Evolutionary conservation across 1,140 invertebrate genomes (phyloP).

Genomic region (Eumaeus atala): DNA sequence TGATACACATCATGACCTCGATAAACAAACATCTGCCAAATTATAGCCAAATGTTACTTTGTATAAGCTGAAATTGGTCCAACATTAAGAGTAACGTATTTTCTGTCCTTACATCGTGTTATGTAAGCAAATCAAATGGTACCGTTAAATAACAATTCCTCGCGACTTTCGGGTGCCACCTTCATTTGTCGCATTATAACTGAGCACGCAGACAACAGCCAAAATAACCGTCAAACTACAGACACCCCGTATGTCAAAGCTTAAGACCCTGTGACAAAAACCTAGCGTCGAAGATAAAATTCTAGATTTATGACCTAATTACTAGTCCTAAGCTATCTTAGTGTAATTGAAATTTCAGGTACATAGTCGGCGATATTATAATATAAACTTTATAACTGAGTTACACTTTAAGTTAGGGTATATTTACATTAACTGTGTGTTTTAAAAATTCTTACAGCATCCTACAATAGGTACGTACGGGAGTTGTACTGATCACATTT

Average conservation of each 20-base stretch:
- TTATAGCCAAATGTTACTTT: slow-evolving; percentile 1
- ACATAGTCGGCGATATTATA: slow-evolving; percentile 62
- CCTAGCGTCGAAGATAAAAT: slow-evolving; percentile 65
- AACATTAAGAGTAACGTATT: neutral
- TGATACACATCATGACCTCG: neutral
- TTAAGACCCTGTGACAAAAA: slow-evolving; percentile 66
- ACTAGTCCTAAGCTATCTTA: slow-evolving; percentile 64
- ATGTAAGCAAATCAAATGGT: slow-evolving; percentile 5
- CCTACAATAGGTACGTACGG: no score
- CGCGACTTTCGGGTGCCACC: neutral
- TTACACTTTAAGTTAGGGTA: slow-evolving; percentile 40
- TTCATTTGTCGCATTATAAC: neutral
- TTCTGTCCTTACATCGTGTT: neutral
- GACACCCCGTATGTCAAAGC: slow-evolving; percentile 35
- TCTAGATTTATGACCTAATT: slow-evolving; percentile 60
- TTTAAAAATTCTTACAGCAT: slow-evolving; percentile 38
- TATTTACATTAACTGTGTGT: slow-evolving; percentile 51
- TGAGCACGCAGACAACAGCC: slow-evolving; percentile 7
- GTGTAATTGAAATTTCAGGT: slow-evolving; percentile 71
- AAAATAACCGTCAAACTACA: neutral
- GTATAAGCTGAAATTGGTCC: slow-evolving; percentile 9
- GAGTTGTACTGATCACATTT: no score
- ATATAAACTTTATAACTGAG: slow-evolving; percentile 58
- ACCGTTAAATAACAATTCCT: slow-evolving; percentile 7
- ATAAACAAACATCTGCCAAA: neutral